Conservation (phyloP, 2,888 invertebrate genomes). For the Aradus depressus region DNA sequence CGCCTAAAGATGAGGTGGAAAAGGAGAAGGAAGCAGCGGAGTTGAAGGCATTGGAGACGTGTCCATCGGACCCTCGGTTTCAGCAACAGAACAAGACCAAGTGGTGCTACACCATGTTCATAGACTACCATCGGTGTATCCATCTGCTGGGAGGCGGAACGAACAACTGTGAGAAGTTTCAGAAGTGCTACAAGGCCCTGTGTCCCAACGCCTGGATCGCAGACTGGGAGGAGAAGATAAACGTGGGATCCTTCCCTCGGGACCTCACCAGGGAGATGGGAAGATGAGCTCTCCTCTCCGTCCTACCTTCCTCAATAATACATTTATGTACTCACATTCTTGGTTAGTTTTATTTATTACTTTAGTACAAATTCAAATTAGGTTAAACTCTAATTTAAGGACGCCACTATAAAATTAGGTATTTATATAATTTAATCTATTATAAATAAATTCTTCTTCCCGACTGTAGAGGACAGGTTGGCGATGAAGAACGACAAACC, state of each 20-base stretch:
- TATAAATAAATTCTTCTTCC: too few relatives aligned
- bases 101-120: conserved; percentile 28
- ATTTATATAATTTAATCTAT: too few relatives aligned
- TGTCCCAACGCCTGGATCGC: conserved; percentile 82
- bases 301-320: too few relatives aligned
- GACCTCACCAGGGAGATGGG: conserved; percentile 26
- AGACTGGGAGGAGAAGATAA: conserved; percentile 74
- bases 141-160: conserved; percentile 73
- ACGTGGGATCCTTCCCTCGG: conserved; percentile 59
- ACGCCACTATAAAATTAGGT: too few relatives aligned
- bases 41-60: conserved; percentile 3
- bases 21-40: conserved; percentile 1
- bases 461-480: too few relatives aligned
- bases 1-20: not conserved
- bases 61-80: conserved; percentile 26
- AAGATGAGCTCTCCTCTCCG: too few relatives aligned
- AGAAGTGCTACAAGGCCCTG: conserved; percentile 63
- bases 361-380: too few relatives aligned
- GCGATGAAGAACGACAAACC: too few relatives aligned
- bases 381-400: too few relatives aligned
- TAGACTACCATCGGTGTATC: conserved; percentile 46
- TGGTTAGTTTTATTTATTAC: too few relatives aligned
- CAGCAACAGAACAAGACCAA: conserved; percentile 27
- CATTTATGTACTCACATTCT: too few relatives aligned
- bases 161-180: conserved; percentile 82